phyloP scores from a whole-genome alignment of 1,140 invertebrate species.

The Aphaenogaster rudis region DNA sequence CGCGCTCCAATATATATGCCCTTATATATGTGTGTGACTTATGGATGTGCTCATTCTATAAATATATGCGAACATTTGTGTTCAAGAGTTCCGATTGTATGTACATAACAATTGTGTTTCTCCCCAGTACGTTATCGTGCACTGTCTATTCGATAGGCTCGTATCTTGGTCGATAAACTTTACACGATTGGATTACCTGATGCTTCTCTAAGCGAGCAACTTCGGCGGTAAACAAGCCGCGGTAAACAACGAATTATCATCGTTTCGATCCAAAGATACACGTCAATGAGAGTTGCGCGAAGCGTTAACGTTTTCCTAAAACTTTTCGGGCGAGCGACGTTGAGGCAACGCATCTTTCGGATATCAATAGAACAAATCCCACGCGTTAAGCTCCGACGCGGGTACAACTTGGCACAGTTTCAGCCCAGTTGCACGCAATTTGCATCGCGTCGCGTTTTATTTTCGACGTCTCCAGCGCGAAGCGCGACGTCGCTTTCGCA shows the following conservation, averaged over 20 bases:
- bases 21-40: slow-evolving; percentile 23
- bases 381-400: not conserved
- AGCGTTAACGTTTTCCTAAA: not conserved
- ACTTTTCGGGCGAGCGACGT: not conserved
- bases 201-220: not conserved
- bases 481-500: slow-evolving; percentile 31
- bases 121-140: not conserved
- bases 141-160: not conserved
- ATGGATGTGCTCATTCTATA: not conserved
- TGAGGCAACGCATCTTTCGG: slow-evolving; percentile 12
- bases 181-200: not conserved
- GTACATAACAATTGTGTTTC: not conserved
- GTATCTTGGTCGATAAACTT: slow-evolving; percentile 22
- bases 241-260: slow-evolving; percentile 13
- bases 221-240: not conserved
- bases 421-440: slow-evolving; percentile 50
- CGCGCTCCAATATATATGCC: not conserved
- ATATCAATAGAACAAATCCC: slow-evolving; percentile 57
- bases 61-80: not conserved
- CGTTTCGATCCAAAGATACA: slow-evolving; percentile 6
- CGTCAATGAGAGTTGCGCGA: slow-evolving; percentile 5
- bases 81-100: slow-evolving; percentile 6
- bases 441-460: slow-evolving; percentile 57
- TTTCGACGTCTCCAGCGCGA: slow-evolving; percentile 47
- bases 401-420: slow-evolving; percentile 37